These are phyloP conservation scores for Hylia prasina DNA, from an alignment of 2,113 vertebrate species.

Conservation along the genomic window DNA sequence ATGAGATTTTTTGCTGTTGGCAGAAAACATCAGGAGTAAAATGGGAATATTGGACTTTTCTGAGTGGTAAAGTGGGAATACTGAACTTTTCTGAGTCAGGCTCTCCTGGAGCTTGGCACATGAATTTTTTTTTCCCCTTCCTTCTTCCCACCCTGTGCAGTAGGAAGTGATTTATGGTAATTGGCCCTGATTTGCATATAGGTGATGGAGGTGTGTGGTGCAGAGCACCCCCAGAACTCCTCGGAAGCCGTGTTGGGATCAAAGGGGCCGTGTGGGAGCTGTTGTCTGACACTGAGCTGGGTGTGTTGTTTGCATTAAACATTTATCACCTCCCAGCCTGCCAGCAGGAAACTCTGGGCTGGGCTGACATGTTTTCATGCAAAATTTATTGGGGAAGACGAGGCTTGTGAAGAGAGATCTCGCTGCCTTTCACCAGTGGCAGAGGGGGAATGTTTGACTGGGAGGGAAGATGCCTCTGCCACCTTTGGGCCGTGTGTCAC, in stretches of 20 bases:
- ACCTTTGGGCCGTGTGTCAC: not conserved
- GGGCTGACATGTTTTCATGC: conserved; percentile 89
- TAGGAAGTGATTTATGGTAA: conserved; percentile 78
- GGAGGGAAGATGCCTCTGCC: conserved; percentile 50
- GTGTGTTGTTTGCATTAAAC: conserved; percentile 99
- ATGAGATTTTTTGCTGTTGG: not conserved
- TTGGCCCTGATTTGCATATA: conserved; percentile 82
- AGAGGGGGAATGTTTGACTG: conserved; percentile 83
- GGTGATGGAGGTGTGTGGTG: conserved; percentile 78
- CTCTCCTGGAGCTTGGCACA: conserved; percentile 58
- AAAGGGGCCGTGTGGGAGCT: conserved; percentile 84
- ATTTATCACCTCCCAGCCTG: conserved; percentile 92
- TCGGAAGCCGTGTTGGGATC: conserved; percentile 85
- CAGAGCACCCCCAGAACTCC: conserved; percentile 69
- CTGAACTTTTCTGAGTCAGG: not conserved
- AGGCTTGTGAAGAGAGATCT: conserved; percentile 85
- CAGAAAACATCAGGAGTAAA: not conserved
- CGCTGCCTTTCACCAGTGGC: conserved; percentile 85
- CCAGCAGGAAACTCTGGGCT: conserved; percentile 93
- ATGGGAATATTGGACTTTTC: no score
- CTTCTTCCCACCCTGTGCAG: conserved; percentile 57
- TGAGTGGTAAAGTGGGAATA: not conserved
- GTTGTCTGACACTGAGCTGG: conserved; percentile 88
- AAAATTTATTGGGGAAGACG: conserved; percentile 94
- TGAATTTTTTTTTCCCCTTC: conserved; percentile 17